Conservation (phyloP, 2,113 vertebrate genomes). For the Prunella himalayana region DNA sequence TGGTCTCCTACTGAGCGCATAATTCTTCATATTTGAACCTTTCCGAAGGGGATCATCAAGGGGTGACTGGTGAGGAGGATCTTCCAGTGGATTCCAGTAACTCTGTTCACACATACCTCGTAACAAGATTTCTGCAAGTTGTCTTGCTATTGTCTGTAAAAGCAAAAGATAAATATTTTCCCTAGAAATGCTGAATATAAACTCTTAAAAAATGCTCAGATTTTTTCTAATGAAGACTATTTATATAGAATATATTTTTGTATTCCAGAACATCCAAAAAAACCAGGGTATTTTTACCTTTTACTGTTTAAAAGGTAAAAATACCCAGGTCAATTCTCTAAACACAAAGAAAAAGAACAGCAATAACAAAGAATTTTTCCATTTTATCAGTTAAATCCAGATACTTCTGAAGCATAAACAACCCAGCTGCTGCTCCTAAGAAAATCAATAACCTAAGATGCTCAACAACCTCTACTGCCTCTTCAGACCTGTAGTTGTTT, state of each 20-base stretch:
- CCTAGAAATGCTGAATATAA: background rate
- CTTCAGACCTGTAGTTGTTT: background rate
- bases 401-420: background rate
- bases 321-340: background rate
- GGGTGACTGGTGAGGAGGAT: constrained; percentile 90
- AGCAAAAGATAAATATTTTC: background rate
- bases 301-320: background rate
- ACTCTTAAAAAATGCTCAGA: background rate
- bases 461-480: background rate
- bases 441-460: background rate
- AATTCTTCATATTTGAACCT: constrained; percentile 83
- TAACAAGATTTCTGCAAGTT: constrained; percentile 94
- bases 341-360: background rate
- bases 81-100: constrained; percentile 96
- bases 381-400: background rate
- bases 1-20: constrained; percentile 83
- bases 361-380: background rate
- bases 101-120: constrained; percentile 99
- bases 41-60: constrained; percentile 89
- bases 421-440: background rate
- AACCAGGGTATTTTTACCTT: too few relatives aligned
- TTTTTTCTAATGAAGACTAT: background rate
- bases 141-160: constrained; percentile 92
- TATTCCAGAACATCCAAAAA: background rate
- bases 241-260: background rate